These are phyloP conservation scores for Madoqua kirkii DNA, from an alignment of 2,113 vertebrate species.

Conservation along the genomic window DNA sequence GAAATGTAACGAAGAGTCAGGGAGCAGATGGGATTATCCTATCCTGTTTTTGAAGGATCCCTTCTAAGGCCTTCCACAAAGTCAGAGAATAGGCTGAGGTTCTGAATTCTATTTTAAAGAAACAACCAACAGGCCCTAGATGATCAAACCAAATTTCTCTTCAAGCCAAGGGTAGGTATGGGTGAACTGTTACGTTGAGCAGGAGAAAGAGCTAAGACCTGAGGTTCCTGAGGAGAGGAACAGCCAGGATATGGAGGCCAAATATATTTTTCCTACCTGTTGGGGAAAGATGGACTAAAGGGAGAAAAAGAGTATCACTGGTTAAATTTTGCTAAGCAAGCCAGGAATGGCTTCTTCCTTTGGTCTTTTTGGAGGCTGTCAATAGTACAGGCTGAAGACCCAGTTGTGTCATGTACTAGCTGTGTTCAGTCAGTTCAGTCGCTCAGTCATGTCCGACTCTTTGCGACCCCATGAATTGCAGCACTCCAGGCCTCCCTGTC, in stretches of 20 bases:
- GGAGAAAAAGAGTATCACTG: not conserved
- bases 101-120: not conserved
- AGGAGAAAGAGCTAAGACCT: not conserved
- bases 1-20: too few species aligned
- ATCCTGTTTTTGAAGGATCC: not conserved
- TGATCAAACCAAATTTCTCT: not conserved
- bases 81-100: not conserved
- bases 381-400: not conserved
- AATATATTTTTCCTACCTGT: not conserved
- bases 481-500: too few species aligned
- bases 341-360: not conserved
- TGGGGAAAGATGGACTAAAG: not conserved
- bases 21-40: not conserved
- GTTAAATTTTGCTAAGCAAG: not conserved
- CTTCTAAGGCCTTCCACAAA: not conserved
- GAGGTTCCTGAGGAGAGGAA: not conserved
- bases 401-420: not conserved
- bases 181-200: not conserved
- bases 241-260: not conserved
- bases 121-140: not conserved
- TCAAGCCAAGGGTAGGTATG: not conserved
- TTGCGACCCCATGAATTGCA: too few species aligned
- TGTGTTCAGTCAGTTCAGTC: not conserved
- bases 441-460: too few species aligned
- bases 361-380: not conserved